Base-by-base conservation (phyloP, 2,888 invertebrate species). In the Pherbina coryleti region DNA sequence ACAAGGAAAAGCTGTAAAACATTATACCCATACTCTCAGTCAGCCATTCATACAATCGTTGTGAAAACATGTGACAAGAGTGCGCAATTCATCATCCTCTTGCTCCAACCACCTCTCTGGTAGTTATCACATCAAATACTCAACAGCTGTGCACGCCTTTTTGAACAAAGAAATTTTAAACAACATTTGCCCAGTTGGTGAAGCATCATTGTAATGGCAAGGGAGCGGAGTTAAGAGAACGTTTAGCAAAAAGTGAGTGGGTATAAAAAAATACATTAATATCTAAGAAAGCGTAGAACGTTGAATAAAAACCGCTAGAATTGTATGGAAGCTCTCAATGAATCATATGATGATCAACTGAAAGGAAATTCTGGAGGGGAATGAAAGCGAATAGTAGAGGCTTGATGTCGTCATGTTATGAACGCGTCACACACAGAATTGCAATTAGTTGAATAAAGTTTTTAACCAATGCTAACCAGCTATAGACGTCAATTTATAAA, bases 261-360 rank as follows among this genome's bases (percentile, higher is more conserved):
- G 37, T 31, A 53, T 11, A 49, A 14, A 49, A 28, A 25, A 14
- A 22, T 22, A 67, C 19, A 19, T 34, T 7, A 70, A 55, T 34
- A 17, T 53, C 31, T 53, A 70, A 70, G 34, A 7, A 37, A n/a
- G 22, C 34, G 17, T 11, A 25, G 31, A 22, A 22, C n/a, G 11
- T 14, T 3, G 11, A 9, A 28, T 8, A 60, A 22, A 60, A 60
- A 55, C 3, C 60, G 22, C 25, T 44, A 44, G 19, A 60, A 62
- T 11, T 64, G 64, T 74, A 31, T 74, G 64, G 34, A 74, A 31
- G 34, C 53, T 74, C 66, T 64, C 64, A 74, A 74, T 74, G 74
- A 74, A 66, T 74, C 74, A 74, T 74, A 44, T 44, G 44, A 44
- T 44, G 7, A 14, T 44, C 44, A 44, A 14, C 44, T 44, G 44